Evolutionary conservation across 2,888 invertebrate species (phyloP).

Genomic region (Tiphia femorata): DNA sequence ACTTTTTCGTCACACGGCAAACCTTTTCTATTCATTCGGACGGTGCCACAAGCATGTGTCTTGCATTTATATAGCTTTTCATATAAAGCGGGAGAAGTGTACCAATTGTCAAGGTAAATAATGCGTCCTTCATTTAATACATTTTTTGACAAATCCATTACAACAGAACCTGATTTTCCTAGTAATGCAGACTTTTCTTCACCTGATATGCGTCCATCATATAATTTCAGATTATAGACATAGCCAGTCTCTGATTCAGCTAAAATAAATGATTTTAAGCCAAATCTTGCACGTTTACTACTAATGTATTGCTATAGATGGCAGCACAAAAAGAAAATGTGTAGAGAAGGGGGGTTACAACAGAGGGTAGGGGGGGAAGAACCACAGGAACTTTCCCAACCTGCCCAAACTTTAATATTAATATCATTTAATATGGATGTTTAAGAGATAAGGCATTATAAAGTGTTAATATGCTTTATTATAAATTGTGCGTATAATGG

Average conservation of each 20-base stretch:
- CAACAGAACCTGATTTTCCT: slow-evolving; percentile 6
- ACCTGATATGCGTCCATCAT: slow-evolving; percentile 2
- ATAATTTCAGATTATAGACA: slow-evolving; percentile 14
- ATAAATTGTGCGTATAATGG: too few species aligned
- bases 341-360: too few species aligned
- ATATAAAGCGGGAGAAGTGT: slow-evolving; percentile 18
- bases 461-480: too few species aligned
- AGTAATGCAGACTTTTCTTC: background rate
- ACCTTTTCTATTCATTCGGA: slow-evolving; percentile 14
- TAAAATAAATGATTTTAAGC: slow-evolving; percentile 12
- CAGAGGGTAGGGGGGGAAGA: too few species aligned
- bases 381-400: too few species aligned
- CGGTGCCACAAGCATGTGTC: slow-evolving; percentile 20
- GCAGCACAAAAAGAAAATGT: too few species aligned
- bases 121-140: slow-evolving; percentile 18
- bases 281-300: slow-evolving; percentile 5
- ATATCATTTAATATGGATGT: too few species aligned
- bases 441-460: too few species aligned
- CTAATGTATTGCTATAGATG: slow-evolving; percentile 2
- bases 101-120: slow-evolving; percentile 20
- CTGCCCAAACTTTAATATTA: too few species aligned
- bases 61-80: slow-evolving; percentile 8
- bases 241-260: slow-evolving; percentile 16
- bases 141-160: slow-evolving; percentile 12
- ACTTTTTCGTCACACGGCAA: slow-evolving; percentile 15